A percentile compares a stretch with the other conserved stretches of the same genome.
Conservation (phyloP, 1,140 invertebrate species). For the Muscidifurax raptorellus region DNA sequence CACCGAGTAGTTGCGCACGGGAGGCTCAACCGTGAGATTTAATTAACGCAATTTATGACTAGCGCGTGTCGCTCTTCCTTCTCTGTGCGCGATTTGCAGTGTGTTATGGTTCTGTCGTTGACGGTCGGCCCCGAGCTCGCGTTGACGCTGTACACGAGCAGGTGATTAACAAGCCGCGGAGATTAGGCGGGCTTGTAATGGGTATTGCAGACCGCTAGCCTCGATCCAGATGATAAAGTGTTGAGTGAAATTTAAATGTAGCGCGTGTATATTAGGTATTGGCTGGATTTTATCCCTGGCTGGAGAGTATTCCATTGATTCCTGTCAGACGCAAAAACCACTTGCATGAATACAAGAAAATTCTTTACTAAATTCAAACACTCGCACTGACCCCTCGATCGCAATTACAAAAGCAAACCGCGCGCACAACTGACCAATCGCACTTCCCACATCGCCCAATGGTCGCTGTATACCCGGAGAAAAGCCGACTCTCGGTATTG, state of each 20-base stretch:
- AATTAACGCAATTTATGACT: conserved; percentile 62
- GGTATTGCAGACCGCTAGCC: background rate
- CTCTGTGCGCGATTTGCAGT: background rate
- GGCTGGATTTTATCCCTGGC: too few species aligned
- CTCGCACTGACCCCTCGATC: background rate
- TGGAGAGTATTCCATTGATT: too few species aligned
- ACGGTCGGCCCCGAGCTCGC: background rate
- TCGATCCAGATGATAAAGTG: background rate
- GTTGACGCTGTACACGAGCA: background rate
- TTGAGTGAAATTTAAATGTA: background rate
- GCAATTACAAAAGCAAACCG: background rate
- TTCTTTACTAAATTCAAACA: background rate
- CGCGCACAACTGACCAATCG: background rate
- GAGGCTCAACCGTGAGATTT: conserved; percentile 54
- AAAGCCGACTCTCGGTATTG: background rate
- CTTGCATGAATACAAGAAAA: too few species aligned
- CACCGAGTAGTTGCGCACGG: conserved; percentile 1
- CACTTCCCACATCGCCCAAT: background rate
- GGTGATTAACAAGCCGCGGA: background rate
- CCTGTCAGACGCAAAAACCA: too few species aligned
- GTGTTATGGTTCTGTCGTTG: conserved; percentile 2
- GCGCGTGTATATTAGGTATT: too few species aligned
- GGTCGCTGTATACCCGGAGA: background rate
- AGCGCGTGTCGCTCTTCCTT: conserved; percentile 33
- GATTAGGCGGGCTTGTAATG: background rate